phyloP scores from a whole-genome alignment of 1,140 invertebrate genomes.

The Trichomalopsis sarcophagae region DNA sequence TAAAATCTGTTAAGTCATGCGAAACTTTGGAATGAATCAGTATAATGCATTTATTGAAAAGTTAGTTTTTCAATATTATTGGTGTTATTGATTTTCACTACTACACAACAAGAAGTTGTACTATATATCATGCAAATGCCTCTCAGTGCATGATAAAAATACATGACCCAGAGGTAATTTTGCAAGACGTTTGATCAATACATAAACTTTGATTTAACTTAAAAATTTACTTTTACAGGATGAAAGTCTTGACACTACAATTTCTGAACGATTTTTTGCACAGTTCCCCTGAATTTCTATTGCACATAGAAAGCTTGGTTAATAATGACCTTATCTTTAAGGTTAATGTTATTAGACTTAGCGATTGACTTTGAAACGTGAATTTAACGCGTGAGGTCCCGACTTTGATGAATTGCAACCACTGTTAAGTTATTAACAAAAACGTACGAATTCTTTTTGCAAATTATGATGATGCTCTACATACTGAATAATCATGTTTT shows the following conservation, averaged over 20 bases:
- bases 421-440: slow-evolving; percentile 69
- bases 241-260: background rate
- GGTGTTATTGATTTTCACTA: no score
- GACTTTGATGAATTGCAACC: slow-evolving; percentile 74
- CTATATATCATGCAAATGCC: no score
- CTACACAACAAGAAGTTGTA: no score
- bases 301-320: slow-evolving; percentile 43
- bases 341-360: slow-evolving; percentile 38
- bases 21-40: background rate
- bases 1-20: background rate
- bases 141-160: no score
- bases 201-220: background rate
- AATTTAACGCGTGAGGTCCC: slow-evolving; percentile 38
- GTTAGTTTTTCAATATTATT: no score
- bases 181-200: background rate
- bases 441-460: slow-evolving; percentile 29
- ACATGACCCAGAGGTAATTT: background rate
- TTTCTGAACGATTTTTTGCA: slow-evolving; percentile 18
- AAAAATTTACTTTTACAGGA: background rate
- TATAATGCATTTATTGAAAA: background rate
- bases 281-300: slow-evolving; percentile 24
- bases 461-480: slow-evolving; percentile 34
- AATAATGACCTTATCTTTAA: slow-evolving; percentile 45
- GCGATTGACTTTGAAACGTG: slow-evolving; percentile 18
- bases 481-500: slow-evolving; percentile 5